Conservation (phyloP, 2,113 vertebrate species). For the Kryptolebias marmoratus region DNA sequence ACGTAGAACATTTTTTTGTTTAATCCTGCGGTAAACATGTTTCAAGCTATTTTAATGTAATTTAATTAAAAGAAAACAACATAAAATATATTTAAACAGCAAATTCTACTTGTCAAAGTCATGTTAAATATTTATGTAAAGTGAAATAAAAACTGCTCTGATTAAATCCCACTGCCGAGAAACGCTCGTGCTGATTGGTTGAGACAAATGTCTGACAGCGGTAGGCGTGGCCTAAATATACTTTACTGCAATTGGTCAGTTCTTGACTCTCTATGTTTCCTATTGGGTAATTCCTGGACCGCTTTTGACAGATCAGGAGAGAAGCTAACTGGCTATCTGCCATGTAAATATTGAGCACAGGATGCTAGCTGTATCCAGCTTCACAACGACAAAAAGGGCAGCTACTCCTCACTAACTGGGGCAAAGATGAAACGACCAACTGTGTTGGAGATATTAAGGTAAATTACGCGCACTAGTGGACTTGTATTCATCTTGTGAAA, state of each 20-base stretch:
- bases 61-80: too few relatives aligned
- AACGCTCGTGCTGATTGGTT: conserved; percentile 13
- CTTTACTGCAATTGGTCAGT: conserved; percentile 51
- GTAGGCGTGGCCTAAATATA: too few relatives aligned
- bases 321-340: conserved; percentile 44
- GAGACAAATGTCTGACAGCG: conserved; percentile 11
- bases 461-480: not conserved
- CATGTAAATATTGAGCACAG: conserved; percentile 74
- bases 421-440: conserved; percentile 69
- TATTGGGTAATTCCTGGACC: conserved; percentile 51
- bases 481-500: conserved; percentile 16
- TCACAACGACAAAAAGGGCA: conserved; percentile 43
- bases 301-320: conserved; percentile 55
- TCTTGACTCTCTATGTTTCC: not conserved
- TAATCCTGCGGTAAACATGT: too few relatives aligned
- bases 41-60: too few relatives aligned
- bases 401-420: conserved; percentile 51
- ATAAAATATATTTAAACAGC: too few relatives aligned
- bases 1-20: too few relatives aligned
- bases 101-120: too few relatives aligned
- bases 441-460: conserved; percentile 54
- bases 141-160: too few relatives aligned
- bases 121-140: too few relatives aligned
- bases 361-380: conserved; percentile 59
- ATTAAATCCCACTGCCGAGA: not conserved